phyloP scores from a whole-genome alignment of 2,113 vertebrate species.

The Ciconia stormi region DNA sequence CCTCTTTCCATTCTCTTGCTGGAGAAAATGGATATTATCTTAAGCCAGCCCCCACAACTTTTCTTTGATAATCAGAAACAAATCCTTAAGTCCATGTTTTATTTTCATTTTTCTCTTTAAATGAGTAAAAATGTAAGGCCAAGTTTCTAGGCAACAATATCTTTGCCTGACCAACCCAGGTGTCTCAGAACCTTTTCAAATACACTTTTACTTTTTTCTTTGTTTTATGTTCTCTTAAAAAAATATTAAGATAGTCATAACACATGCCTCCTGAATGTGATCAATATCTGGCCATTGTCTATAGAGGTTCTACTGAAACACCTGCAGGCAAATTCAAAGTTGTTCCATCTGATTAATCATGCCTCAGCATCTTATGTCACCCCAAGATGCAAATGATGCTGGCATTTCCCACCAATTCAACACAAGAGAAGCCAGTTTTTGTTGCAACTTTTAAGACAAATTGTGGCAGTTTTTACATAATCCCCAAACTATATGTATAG shows the following conservation, averaged over 20 bases:
- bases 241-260: neutral
- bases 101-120: neutral
- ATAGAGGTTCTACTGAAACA: neutral
- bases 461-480: neutral
- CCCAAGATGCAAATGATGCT: neutral
- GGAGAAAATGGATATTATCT: neutral
- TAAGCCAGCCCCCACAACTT: neutral
- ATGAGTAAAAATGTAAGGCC: neutral
- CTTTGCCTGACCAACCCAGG: neutral
- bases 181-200: neutral
- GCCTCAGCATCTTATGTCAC: neutral
- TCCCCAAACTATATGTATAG: neutral
- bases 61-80: neutral
- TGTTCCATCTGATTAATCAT: neutral
- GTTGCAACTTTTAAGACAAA: neutral
- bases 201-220: neutral
- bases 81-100: neutral
- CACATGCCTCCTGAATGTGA: neutral
- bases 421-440: neutral
- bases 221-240: neutral
- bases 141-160: neutral
- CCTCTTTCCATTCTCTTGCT: neutral
- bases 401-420: neutral
- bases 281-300: neutral
- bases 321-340: neutral